Base-by-base conservation (phyloP, 2,113 vertebrate genomes). In the Columba livia region DNA sequence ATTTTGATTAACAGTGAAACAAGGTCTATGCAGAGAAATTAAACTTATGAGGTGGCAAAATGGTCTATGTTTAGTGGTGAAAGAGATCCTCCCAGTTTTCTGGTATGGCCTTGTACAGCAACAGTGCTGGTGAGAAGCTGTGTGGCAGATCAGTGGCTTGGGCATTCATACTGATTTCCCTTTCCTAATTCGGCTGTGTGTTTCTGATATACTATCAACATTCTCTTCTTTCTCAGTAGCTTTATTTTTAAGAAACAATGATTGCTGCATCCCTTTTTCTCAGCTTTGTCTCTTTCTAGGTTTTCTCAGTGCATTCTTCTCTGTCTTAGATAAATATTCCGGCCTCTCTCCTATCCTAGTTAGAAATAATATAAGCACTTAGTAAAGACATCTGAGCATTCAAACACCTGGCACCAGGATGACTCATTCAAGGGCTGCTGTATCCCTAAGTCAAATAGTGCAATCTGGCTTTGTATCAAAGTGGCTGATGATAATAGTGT, bases 1-100 rank as follows among this genome's bases (percentile, higher is more conserved):
- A 15, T 62, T 94, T 58, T 90, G 51, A 73, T 94, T 89, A 95
- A 85, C n/a, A 69, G n/a, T 82, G 34, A 77, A 38, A 80, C 24
- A 75, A 67, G 7, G 10, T 7, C 26, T 44, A 53, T 21, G 3
- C 3, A 60, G 15, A 64, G 24, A 88, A 71, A 60, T 80, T 42
- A 48, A 70, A 75, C 72, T 15, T 47, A 50, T 38, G 29, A 65
- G 2, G 12, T 47, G 15, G 11, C 8, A 69, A 91, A 72, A 4
- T n/a, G n/a, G n/a, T n/a, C 18, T 57, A 2, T 23, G 6, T 40
- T 79, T 89, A 79, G 74, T 51, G 23, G 54, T 72, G 70, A 91
- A 90, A 79, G 28, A 64, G 12, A 36, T 78, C 77, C 20, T 93
- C 25, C 47, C 25, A 57, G 56, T 13, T 67, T 32, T 70, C 26